These are phyloP conservation scores for Echeneis naucrates DNA, from an alignment of 2,797 vertebrate genomes.

Conservation along the genomic window DNA sequence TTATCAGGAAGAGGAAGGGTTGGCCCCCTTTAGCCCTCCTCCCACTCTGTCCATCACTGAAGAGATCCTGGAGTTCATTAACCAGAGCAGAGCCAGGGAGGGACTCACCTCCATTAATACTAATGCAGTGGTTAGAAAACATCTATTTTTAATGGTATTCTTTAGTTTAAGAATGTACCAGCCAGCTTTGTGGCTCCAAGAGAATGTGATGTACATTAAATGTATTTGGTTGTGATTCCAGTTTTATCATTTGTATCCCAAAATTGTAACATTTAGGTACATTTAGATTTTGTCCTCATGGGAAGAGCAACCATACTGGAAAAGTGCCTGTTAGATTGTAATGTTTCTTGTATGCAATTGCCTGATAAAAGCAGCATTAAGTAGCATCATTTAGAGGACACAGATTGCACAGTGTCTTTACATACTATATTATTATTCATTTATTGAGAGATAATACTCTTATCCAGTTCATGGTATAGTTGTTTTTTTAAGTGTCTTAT, in stretches of 20 bases:
- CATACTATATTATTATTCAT: background rate
- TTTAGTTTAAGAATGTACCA: no score
- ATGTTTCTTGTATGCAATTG: no score
- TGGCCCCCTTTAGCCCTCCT: constrained; percentile 72
- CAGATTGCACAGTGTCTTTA: background rate
- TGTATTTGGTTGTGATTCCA: no score
- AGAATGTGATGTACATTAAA: background rate
- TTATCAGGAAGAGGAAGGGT: constrained; percentile 73
- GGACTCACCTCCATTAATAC: constrained; percentile 50
- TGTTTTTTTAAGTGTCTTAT: no score
- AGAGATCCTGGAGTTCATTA: constrained; percentile 91
- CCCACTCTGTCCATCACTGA: constrained; percentile 90
- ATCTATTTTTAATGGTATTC: background rate
- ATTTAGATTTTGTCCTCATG: no score
- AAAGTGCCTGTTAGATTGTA: no score
- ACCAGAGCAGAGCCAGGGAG: constrained; percentile 82
- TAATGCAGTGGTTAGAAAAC: constrained; percentile 18
- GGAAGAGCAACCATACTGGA: no score
- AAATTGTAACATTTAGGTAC: no score
- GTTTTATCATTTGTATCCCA: no score
- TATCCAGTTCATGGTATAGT: no score
- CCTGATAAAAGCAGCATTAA: background rate
- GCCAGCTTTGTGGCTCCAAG: no score
- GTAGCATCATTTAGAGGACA: background rate
- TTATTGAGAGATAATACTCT: background rate